phyloP scores from a whole-genome alignment of 1,140 invertebrate species.

The Lepidurus couesii region DNA sequence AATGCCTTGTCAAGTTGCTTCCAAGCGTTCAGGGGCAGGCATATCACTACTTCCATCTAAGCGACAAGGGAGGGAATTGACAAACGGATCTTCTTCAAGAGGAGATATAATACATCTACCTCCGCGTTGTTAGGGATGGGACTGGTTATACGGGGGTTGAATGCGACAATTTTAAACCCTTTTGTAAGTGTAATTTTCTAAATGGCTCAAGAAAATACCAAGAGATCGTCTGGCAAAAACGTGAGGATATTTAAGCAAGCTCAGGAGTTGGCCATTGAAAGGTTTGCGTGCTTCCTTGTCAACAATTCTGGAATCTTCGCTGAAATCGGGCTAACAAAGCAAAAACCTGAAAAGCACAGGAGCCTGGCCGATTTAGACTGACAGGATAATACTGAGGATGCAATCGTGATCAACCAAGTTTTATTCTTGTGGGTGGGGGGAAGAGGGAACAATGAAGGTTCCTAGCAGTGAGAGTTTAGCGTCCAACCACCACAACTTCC shows the following conservation, averaged over 20 bases:
- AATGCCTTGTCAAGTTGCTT: neutral
- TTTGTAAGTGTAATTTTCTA: neutral
- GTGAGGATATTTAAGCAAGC: neutral
- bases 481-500: slow-evolving; percentile 12
- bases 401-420: neutral
- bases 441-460: neutral
- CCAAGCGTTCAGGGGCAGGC: no score
- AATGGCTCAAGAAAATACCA: neutral
- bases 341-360: neutral
- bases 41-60: no score
- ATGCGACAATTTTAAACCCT: neutral
- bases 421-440: neutral
- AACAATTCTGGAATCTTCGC: neutral
- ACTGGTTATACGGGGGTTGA: neutral
- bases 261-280: neutral
- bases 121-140: neutral
- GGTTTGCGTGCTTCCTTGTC: neutral
- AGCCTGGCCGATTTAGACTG: neutral
- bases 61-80: no score
- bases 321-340: neutral
- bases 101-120: no score
- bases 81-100: no score
- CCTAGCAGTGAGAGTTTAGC: neutral
- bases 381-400: neutral
- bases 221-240: neutral